A percentile compares a stretch with the other conserved stretches of the same genome.
These are phyloP conservation scores for Podarcis cretensis DNA, from an alignment of 2,113 vertebrate genomes.

Conservation along the genomic window DNA sequence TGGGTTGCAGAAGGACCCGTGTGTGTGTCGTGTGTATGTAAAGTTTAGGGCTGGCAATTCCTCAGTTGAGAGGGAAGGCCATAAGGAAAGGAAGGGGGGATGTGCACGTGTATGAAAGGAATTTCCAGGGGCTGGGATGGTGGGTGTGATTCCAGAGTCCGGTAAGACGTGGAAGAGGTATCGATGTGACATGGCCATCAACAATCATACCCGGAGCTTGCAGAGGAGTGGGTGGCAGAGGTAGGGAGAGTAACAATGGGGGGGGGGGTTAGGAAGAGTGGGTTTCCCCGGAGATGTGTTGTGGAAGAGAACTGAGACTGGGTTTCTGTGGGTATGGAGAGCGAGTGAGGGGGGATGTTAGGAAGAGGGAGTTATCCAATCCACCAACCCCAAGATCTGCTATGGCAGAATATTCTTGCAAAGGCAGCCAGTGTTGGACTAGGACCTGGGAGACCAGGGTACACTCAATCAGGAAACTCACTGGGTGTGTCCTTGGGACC, in stretches of 20 bases:
- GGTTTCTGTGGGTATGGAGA: no score
- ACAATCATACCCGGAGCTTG: neutral
- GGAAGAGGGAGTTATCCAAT: neutral
- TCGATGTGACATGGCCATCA: neutral
- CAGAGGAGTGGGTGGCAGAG: neutral
- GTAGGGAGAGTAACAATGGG: neutral
- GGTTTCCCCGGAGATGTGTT: conserved; percentile 37
- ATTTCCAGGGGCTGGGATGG: no score
- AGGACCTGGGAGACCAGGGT: no score
- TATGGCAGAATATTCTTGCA: neutral
- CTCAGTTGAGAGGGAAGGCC: conserved; percentile 28
- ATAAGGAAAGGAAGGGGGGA: neutral
- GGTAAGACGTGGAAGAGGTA: no score
- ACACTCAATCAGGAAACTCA: no score
- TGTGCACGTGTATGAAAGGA: neutral
- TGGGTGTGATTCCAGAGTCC: no score
- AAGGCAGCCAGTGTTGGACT: no score
- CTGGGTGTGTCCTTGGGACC: no score
- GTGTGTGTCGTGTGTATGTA: no score
- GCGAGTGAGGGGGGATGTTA: neutral
- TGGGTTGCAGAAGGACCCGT: no score
- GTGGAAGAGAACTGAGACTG: no score
- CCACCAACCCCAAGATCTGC: neutral
- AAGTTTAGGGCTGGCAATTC: no score
- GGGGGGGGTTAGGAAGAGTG: neutral